Base-by-base conservation (phyloP, 1,140 invertebrate species). In the Xylocopa sonorina region DNA sequence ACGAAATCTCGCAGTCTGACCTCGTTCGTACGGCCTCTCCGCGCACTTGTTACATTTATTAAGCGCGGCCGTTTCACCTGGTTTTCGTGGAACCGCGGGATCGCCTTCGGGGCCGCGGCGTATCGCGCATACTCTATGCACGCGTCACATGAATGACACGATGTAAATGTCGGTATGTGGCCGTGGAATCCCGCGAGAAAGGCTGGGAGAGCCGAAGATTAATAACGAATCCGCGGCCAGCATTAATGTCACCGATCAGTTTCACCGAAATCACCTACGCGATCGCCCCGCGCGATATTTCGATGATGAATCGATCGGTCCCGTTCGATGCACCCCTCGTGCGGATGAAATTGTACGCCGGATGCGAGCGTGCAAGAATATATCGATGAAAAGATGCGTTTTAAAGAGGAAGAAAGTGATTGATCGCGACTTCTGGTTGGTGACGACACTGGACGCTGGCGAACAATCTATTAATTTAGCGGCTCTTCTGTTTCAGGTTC, bases 121-220 rank as follows among this genome's bases (percentile, higher is more conserved):
- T n/a, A 72, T 72, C 75, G 60, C 38, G 80, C 38, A 60, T 80
- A 60, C 53, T 60, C 53, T 14, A 79, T 27, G 62, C 67, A 16
- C 63, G 73, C 81, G 68, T 53, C 72, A 74, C 48, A 74, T 63
- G 80, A 80, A 85, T 80, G 83, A 86, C 63, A 85, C 77, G 53
- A 55, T 46, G 80, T 74, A 86, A 86, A 86, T 86, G 84, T 86
- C 84, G 84, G 5, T 83, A 62, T 68, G 69, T 79, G 80, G 43
- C 72, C 80, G 84, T 86, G 83, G 83, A 78, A 58, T 55, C 27
- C 75, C 14, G 46, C 58, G 80, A 80, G 84, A 86, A 86, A 86
- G 84, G 84, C 75, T 85, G 83, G 66, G 12, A 60, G 66, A 74
- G 38, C 38, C 50, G 50, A 63, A 71, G 71, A 85, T 85, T 85